A percentile compares a stretch with the other conserved stretches of the same genome.
Evolutionary conservation across 2,888 invertebrate species (phyloP).

Genomic region (Dicyrtoma fusca): DNA sequence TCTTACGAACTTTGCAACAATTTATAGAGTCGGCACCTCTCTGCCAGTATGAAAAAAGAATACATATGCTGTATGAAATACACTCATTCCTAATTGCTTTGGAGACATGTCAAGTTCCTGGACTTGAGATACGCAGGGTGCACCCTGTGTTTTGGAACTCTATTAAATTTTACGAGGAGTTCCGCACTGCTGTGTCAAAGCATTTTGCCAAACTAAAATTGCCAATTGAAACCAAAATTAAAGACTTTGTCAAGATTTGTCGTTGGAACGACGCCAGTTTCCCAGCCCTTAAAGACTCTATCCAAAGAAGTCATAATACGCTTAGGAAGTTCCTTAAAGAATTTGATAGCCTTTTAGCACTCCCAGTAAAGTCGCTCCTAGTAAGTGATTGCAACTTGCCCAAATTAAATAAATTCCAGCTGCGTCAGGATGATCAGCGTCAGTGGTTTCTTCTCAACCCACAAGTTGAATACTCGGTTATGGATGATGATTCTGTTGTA

Average conservation of each 20-base stretch:
- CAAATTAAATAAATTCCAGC: too few relatives aligned
- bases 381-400: constrained; percentile 8
- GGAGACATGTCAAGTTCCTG: constrained; percentile 56
- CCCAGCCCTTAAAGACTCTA: constrained; percentile 87
- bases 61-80: constrained; percentile 77
- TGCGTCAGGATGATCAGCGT: not conserved
- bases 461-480: too few relatives aligned
- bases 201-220: constrained; percentile 71
- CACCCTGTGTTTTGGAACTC: constrained; percentile 70
- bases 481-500: too few relatives aligned
- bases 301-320: constrained; percentile 83
- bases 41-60: constrained; percentile 78
- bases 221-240: constrained; percentile 88
- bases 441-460: not conserved
- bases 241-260: constrained; percentile 92
- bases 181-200: constrained; percentile 67
- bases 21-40: constrained; percentile 83
- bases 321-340: constrained; percentile 85
- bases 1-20: constrained; percentile 70
- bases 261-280: constrained; percentile 94
- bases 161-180: constrained; percentile 82
- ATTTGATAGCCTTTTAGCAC: constrained; percentile 60
- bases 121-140: not conserved
- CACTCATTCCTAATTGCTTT: constrained; percentile 76
- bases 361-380: constrained; percentile 39